These are phyloP conservation scores for Cotesia vestalis DNA, from an alignment of 1,140 invertebrate species.

Conservation along the genomic window DNA sequence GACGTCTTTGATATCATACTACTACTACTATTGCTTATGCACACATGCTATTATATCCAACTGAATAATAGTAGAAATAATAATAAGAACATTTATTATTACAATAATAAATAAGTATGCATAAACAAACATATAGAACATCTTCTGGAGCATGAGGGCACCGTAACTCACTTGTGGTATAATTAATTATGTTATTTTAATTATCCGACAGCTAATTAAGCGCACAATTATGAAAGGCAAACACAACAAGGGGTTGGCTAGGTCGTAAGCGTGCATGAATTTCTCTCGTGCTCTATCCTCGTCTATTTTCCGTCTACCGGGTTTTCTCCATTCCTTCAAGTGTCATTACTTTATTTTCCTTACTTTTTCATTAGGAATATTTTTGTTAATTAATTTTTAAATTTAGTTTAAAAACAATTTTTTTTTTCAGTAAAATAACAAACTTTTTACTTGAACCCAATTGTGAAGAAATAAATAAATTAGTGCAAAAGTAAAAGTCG, in stretches of 20 bases:
- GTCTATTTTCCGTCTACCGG: background rate
- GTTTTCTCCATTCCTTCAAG: constrained; percentile 1
- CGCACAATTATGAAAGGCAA: constrained; percentile 53
- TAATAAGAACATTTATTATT: background rate
- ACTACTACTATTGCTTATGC: background rate
- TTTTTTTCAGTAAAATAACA: too few relatives aligned
- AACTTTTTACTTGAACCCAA: too few relatives aligned
- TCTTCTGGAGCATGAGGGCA: constrained; percentile 12
- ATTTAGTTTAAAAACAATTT: too few relatives aligned
- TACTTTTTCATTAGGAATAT: too few relatives aligned
- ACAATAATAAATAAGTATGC: background rate
- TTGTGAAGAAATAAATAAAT: too few relatives aligned
- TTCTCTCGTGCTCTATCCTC: background rate
- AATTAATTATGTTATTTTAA: constrained; percentile 56
- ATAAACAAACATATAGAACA: background rate
- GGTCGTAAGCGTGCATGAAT: constrained; percentile 15
- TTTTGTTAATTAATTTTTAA: too few relatives aligned
- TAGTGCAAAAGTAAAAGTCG: too few relatives aligned
- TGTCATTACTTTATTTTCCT: background rate
- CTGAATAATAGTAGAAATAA: background rate
- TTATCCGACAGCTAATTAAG: constrained; percentile 54
- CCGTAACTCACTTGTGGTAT: constrained; percentile 39
- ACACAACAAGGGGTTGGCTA: constrained; percentile 44
- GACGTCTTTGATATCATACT: background rate
- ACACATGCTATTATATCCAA: background rate